These are phyloP conservation scores for Eristalis arbustorum DNA, from an alignment of 2,888 invertebrate genomes.

Conservation along the genomic window DNA sequence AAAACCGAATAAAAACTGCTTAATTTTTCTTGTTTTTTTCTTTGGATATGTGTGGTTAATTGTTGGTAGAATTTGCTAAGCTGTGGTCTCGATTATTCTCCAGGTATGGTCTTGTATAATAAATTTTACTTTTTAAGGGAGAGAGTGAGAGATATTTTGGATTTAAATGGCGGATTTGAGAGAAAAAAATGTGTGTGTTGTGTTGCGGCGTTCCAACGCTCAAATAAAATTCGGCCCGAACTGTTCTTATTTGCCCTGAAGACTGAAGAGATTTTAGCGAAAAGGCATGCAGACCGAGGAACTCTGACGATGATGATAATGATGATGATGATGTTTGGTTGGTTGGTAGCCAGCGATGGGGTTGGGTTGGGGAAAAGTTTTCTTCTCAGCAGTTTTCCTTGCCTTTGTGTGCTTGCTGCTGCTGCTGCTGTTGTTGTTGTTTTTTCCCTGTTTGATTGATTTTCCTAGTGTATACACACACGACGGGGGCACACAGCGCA, in stretches of 20 bases:
- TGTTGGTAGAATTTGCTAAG: slow-evolving; percentile 24
- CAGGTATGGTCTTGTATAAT: slow-evolving; percentile 11
- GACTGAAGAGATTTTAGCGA: slow-evolving; percentile 67
- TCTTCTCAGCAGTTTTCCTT: slow-evolving; percentile 31
- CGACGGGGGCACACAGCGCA: neutral
- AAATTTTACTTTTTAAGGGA: slow-evolving; percentile 45
- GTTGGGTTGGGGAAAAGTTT: slow-evolving; percentile 57
- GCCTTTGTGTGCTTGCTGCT: too few relatives aligned
- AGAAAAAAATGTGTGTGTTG: slow-evolving; percentile 70
- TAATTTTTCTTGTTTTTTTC: neutral
- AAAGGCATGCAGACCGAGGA: slow-evolving; percentile 36
- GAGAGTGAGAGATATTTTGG: slow-evolving; percentile 62
- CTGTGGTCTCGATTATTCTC: slow-evolving; percentile 9
- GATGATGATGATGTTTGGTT: slow-evolving; percentile 23
- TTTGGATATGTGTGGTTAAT: slow-evolving; percentile 23
- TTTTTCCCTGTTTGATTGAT: slow-evolving; percentile 56
- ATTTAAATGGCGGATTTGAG: slow-evolving; percentile 72
- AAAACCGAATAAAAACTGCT: slow-evolving; percentile 15
- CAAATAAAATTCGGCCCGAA: slow-evolving; percentile 69
- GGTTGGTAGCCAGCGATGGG: slow-evolving; percentile 29
- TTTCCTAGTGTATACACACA: slow-evolving; percentile 54
- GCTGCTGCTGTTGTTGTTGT: slow-evolving; percentile 1
- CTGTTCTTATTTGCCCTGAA: slow-evolving; percentile 70
- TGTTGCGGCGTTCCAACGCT: slow-evolving; percentile 68
- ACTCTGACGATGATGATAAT: slow-evolving; percentile 35